These are phyloP conservation scores for Clarias macrocephalus DNA, from an alignment of 2,113 vertebrate species.

Conservation along the genomic window DNA sequence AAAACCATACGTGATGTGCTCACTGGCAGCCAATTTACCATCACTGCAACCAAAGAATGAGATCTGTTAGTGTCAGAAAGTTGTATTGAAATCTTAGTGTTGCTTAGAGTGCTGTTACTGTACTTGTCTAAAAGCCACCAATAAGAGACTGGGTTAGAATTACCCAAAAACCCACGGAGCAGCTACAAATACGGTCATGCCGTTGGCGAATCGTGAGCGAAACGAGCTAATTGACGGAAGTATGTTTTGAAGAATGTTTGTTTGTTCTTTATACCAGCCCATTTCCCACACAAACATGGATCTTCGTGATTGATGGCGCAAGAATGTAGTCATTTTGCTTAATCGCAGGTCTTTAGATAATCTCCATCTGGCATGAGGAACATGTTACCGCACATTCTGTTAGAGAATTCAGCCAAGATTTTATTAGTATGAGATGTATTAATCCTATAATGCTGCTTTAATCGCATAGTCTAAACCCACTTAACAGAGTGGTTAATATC, in stretches of 20 bases:
- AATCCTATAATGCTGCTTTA: neutral
- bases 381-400: neutral
- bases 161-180: neutral
- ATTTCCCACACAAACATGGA: neutral
- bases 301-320: neutral
- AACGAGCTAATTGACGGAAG: neutral
- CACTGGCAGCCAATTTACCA: neutral
- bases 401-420: constrained; percentile 7
- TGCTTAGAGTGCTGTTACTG: too few relatives aligned
- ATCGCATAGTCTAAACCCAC: neutral
- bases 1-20: neutral
- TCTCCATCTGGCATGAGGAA: neutral
- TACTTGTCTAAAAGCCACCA: neutral
- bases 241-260: neutral
- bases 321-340: neutral
- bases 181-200: neutral
- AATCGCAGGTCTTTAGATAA: neutral
- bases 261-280: neutral
- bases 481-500: neutral
- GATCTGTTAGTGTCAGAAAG: neutral
- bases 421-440: neutral
- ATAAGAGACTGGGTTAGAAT: neutral
- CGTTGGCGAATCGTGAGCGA: neutral
- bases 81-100: neutral
- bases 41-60: neutral